Conservation (phyloP, 64 coral and sea anemone species). For the Montipora efflorescens region DNA sequence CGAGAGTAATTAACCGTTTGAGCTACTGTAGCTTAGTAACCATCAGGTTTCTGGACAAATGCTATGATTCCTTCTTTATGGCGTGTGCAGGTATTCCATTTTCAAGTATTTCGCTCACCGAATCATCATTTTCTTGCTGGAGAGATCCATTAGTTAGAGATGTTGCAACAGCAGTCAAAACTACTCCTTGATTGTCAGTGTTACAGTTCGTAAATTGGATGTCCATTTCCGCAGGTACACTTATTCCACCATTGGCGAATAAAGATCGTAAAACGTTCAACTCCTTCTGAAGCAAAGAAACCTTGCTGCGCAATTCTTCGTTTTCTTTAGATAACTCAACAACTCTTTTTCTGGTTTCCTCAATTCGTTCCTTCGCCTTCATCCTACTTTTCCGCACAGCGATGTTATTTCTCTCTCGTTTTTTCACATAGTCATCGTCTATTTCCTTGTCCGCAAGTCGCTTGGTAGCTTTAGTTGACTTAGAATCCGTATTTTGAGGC, state of each 20-base stretch:
- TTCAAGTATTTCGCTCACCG: constrained; percentile 2
- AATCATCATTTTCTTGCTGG: constrained; percentile 17
- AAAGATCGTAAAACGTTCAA: constrained; percentile 95
- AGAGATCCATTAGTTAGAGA: constrained; percentile 27
- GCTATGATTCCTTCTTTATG: constrained; percentile 47
- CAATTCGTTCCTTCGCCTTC: constrained; percentile 95
- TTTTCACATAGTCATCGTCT: constrained; percentile 83
- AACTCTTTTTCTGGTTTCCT: constrained; percentile 90
- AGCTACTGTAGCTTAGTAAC: background rate
- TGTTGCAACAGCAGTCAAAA: constrained; percentile 72
- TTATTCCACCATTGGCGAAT: constrained; percentile 91
- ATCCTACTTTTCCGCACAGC: constrained; percentile 97
- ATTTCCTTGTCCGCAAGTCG: background rate
- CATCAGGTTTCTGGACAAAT: background rate
- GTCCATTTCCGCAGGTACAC: constrained; percentile 80
- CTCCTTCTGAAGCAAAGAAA: constrained; percentile 98
- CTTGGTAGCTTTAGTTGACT: constrained; percentile 8
- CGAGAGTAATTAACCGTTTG: background rate
- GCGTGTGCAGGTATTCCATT: constrained; percentile 22
- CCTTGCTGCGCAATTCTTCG: constrained; percentile 87
- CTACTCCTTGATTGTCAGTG: constrained; percentile 40
- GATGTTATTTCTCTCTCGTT: constrained; percentile 94
- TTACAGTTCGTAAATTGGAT: constrained; percentile 81
- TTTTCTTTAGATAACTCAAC: constrained; percentile 88
- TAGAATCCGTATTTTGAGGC: constrained; percentile 10